Evolutionary conservation across 2,797 vertebrate species (phyloP).

Genomic region (Bradypodion pumilum): DNA sequence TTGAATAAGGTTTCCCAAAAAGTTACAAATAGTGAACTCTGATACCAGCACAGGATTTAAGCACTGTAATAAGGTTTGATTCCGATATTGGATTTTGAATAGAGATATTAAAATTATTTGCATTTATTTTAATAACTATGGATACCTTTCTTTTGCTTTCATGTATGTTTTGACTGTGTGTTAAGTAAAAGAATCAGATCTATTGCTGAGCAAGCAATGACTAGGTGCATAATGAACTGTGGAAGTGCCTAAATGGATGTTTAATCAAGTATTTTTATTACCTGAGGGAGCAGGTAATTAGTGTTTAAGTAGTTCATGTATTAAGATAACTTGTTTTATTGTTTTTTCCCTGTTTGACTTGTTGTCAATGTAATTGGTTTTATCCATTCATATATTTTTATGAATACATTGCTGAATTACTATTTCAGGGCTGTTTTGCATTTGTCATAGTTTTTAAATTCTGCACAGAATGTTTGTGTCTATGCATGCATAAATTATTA

Average conservation of each 20-base stretch:
- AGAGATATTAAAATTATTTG: not conserved
- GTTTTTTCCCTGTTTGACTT: not conserved
- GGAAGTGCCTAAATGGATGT: accelerated
- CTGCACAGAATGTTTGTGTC: not conserved
- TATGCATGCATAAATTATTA: not conserved
- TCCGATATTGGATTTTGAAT: not conserved
- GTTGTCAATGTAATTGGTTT: not conserved
- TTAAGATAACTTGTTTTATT: not conserved
- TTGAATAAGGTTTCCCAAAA: not conserved
- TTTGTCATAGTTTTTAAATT: not conserved
- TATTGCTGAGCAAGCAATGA: slow-evolving; percentile 16
- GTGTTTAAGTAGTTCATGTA: not conserved
- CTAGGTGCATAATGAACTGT: not conserved
- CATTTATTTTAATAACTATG: not conserved
- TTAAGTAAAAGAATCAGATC: accelerated
- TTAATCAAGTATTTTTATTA: not conserved
- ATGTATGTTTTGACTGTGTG: not conserved
- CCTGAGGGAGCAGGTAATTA: not conserved
- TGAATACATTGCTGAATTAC: not conserved
- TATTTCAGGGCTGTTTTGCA: not conserved
- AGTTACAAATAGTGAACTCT: not conserved
- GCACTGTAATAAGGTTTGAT: not conserved
- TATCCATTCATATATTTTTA: slow-evolving; percentile 7
- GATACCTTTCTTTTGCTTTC: no score
- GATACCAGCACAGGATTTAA: not conserved